phyloP scores from a whole-genome alignment of 2,797 vertebrate species.

The Poeciliopsis turneri region DNA sequence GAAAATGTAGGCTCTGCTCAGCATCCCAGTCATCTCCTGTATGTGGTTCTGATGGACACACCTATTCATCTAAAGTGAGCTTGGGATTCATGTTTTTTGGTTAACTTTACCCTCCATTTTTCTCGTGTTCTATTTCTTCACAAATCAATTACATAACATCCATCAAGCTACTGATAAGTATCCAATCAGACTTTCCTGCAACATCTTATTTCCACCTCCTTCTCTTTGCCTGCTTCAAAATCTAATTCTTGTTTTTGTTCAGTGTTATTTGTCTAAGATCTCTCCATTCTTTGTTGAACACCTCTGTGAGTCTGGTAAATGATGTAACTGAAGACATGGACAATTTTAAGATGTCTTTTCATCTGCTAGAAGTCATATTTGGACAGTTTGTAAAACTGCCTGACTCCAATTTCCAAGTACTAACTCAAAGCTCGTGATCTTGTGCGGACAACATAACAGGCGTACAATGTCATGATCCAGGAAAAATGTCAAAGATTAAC shows the following conservation, averaged over 20 bases:
- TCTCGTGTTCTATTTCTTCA: background rate
- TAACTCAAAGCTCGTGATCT: background rate
- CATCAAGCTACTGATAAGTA: background rate
- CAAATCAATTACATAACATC: background rate
- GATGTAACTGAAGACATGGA: conserved; percentile 12
- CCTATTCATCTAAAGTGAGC: conserved; percentile 80
- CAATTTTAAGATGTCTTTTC: conserved; percentile 1
- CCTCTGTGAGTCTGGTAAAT: conserved; percentile 19
- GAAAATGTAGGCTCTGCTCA: conserved; percentile 88
- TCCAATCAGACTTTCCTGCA: background rate
- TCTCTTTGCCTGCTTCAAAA: background rate
- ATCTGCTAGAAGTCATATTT: conserved; percentile 12
- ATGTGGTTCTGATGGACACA: conserved; percentile 90
- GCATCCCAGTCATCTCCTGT: conserved; percentile 66
- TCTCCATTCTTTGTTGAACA: background rate
- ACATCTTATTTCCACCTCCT: background rate
- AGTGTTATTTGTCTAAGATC: background rate
- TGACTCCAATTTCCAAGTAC: conserved; percentile 7
- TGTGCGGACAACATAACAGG: conserved; percentile 1
- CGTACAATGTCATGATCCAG: conserved; percentile 8
- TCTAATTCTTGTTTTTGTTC: background rate
- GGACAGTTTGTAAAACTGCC: conserved; percentile 7
- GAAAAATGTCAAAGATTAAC: conserved; percentile 9
- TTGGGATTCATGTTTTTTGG: background rate
- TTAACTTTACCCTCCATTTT: background rate